These are phyloP conservation scores for Protaetia brevitarsis DNA, from an alignment of 1,140 invertebrate species.

Conservation along the genomic window DNA sequence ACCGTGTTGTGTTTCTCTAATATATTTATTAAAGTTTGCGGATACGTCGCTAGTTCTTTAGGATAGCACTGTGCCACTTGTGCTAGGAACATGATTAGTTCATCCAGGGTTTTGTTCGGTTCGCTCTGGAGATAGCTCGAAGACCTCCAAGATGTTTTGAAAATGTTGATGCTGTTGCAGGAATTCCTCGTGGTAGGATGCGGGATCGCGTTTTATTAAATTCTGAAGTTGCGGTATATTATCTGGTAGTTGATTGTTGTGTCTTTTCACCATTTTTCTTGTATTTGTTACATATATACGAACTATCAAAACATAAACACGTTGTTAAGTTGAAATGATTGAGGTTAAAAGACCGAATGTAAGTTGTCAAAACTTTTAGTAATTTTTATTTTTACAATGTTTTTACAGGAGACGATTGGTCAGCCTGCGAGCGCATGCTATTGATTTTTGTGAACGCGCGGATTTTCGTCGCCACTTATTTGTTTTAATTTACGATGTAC, in stretches of 20 bases:
- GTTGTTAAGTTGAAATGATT: neutral
- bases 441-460: neutral
- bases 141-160: slow-evolving; percentile 80
- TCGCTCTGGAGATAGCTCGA: slow-evolving; percentile 79
- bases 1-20: slow-evolving; percentile 84
- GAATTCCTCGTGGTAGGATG: slow-evolving; percentile 95
- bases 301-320: neutral
- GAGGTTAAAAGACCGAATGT: neutral
- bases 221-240: slow-evolving; percentile 96
- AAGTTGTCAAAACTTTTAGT: neutral
- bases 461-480: neutral
- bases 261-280: slow-evolving; percentile 47
- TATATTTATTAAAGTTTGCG: slow-evolving; percentile 82
- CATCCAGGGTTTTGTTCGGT: slow-evolving; percentile 83
- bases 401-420: no score
- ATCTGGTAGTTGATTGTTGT: slow-evolving; percentile 84
- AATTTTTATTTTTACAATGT: neutral
- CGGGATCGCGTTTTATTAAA: slow-evolving; percentile 91
- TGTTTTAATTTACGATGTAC: no score
- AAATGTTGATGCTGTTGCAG: slow-evolving; percentile 85
- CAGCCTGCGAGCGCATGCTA: no score
- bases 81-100: slow-evolving; percentile 88
- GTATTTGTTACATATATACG: neutral
- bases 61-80: slow-evolving; percentile 91
- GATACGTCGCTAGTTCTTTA: slow-evolving; percentile 74